These are phyloP conservation scores for Pristionchus fissidentatus DNA, from an alignment of 2,888 invertebrate species.

Conservation along the genomic window DNA sequence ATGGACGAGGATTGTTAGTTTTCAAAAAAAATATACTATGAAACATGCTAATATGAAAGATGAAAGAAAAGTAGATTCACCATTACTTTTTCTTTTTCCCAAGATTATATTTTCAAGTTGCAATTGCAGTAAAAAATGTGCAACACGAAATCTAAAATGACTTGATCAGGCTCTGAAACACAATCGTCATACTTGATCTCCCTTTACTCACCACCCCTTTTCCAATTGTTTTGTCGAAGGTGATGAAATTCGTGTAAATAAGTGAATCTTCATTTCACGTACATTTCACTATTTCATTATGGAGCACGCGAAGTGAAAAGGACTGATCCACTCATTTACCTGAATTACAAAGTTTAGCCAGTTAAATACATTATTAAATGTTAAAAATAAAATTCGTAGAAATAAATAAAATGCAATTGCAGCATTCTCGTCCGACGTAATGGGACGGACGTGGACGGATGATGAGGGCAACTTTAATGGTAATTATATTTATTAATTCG, in stretches of 20 bases:
- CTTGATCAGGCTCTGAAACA: neutral
- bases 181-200: no score
- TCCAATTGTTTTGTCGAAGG: no score
- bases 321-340: no score
- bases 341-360: no score
- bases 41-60: neutral
- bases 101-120: neutral
- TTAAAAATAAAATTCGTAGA: no score
- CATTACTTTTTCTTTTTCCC: neutral
- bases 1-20: slow-evolving; percentile 35
- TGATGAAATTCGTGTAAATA: no score
- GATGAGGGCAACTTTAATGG: slow-evolving; percentile 23
- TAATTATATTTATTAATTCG: neutral
- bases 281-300: no score
- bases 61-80: neutral
- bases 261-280: no score
- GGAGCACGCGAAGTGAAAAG: no score
- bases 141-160: neutral
- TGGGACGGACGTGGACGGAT: slow-evolving; percentile 27
- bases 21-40: neutral
- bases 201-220: no score
- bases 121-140: neutral
- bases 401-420: no score
- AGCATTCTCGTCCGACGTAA: slow-evolving; percentile 19
- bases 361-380: no score